phyloP scores from a whole-genome alignment of 1,140 invertebrate species.

The Thereuonema tuberculata region DNA sequence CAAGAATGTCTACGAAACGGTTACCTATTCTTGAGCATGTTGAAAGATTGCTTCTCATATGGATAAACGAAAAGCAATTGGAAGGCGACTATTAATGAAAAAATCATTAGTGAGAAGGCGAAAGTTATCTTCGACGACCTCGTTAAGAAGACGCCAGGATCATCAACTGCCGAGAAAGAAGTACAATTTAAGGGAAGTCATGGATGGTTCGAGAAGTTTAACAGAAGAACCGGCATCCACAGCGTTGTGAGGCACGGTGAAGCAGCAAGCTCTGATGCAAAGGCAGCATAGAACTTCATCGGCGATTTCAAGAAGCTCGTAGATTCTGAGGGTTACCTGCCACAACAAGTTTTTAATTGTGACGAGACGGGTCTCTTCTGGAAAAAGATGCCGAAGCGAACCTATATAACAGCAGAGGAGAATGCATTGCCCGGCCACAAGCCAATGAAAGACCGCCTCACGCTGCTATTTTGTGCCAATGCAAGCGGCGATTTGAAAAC shows the following conservation, averaged over 20 bases:
- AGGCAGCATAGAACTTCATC: no score
- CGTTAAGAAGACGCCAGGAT: conserved; percentile 1
- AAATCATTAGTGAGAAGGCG: conserved; percentile 11
- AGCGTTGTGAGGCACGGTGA: conserved; percentile 5
- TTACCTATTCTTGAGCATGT: conserved; percentile 7
- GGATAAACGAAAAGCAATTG: conserved; percentile 14
- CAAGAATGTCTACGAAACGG: not conserved
- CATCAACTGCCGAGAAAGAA: conserved; percentile 1
- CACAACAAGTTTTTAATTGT: conserved; percentile 10
- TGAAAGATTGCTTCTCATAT: conserved; percentile 7
- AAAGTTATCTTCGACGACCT: not conserved
- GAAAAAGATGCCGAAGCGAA: conserved; percentile 20
- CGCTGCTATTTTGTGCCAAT: conserved; percentile 12
- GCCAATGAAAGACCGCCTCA: conserved; percentile 8
- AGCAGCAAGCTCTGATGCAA: conserved; percentile 3
- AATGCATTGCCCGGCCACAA: no score
- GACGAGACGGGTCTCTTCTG: conserved; percentile 26
- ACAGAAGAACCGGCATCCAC: conserved; percentile 9
- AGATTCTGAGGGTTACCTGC: not conserved
- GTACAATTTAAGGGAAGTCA: conserved; percentile 9
- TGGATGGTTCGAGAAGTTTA: conserved; percentile 12
- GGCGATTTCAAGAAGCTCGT: conserved; percentile 3
- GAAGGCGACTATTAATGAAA: conserved; percentile 11
- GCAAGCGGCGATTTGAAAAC: conserved; percentile 16
- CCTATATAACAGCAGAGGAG: conserved; percentile 17